Evolutionary conservation across 2,797 vertebrate genomes (phyloP).

Genomic region (Neosilurus mollespiculum): DNA sequence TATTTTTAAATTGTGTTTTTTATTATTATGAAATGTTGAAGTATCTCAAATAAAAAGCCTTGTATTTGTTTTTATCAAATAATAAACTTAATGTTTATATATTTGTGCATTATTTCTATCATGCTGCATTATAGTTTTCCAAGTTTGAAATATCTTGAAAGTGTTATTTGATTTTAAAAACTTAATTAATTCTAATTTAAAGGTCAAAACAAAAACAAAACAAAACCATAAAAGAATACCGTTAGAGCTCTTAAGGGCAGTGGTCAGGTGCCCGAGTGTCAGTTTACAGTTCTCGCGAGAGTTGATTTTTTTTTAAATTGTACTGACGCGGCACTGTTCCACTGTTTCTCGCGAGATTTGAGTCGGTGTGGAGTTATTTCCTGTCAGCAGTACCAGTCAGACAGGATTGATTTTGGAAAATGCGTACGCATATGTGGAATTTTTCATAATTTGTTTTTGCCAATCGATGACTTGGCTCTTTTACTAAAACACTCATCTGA

Average conservation of each 20-base stretch:
- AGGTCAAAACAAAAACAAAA: not conserved
- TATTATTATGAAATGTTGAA: not conserved
- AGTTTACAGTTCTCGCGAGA: slow-evolving; percentile 27
- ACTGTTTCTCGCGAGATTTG: slow-evolving; percentile 51
- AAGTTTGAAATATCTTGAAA: not conserved
- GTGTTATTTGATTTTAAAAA: too few species aligned
- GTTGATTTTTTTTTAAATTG: not conserved
- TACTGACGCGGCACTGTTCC: not conserved
- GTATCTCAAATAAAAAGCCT: not conserved
- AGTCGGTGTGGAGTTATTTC: slow-evolving; percentile 33
- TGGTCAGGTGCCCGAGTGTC: not conserved
- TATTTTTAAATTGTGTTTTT: not conserved
- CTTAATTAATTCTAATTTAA: too few species aligned
- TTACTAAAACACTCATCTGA: not conserved
- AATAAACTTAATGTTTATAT: not conserved
- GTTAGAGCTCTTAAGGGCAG: not conserved
- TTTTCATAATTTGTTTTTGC: slow-evolving; percentile 6
- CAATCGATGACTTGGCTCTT: not conserved
- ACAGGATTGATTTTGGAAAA: slow-evolving; percentile 49
- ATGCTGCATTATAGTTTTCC: not conserved
- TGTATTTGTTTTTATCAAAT: not conserved
- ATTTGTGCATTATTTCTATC: too few species aligned
- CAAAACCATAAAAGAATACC: not conserved
- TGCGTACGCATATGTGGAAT: slow-evolving; percentile 22
- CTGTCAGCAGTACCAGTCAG: slow-evolving; percentile 34